phyloP scores from a whole-genome alignment of 2,888 invertebrate genomes.

The Lasioglossum morio region DNA sequence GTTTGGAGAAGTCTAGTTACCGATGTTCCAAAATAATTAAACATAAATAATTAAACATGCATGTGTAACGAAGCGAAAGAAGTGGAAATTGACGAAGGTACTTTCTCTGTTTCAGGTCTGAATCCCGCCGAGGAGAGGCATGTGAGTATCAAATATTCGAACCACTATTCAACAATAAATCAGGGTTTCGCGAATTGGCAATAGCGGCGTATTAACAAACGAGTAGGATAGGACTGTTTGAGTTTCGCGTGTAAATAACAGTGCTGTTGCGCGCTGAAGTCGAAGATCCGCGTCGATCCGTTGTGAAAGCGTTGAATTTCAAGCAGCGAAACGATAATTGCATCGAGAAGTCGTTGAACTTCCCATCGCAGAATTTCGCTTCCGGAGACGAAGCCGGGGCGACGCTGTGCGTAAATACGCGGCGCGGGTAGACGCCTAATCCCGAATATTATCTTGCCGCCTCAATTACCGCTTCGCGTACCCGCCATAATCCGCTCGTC shows the following conservation, averaged over 20 bases:
- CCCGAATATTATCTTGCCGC: conserved; percentile 74
- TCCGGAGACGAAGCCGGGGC: background rate
- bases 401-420: conserved; percentile 28
- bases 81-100: background rate
- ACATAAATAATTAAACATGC: background rate
- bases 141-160: conserved; percentile 85
- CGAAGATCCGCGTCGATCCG: conserved; percentile 14
- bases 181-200: conserved; percentile 30
- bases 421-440: conserved; percentile 64
- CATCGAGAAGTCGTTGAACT: conserved; percentile 28
- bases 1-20: too few species aligned
- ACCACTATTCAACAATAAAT: conserved; percentile 22
- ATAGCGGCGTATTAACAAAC: conserved; percentile 47
- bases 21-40: background rate
- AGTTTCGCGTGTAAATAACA: conserved; percentile 35
- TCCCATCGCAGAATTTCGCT: conserved; percentile 16
- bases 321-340: conserved; percentile 34
- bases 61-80: background rate
- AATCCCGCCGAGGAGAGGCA: conserved; percentile 89
- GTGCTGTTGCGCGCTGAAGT: conserved; percentile 30
- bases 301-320: conserved; percentile 22
- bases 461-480: conserved; percentile 68
- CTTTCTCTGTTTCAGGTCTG: conserved; percentile 85
- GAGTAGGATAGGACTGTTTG: conserved; percentile 28
- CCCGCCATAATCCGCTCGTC: conserved; percentile 54